Evolutionary conservation across 2,113 vertebrate species (phyloP), one percentile per base, ranked within the genome.

Genomic region (Benitochromis conjunctus): DNA sequence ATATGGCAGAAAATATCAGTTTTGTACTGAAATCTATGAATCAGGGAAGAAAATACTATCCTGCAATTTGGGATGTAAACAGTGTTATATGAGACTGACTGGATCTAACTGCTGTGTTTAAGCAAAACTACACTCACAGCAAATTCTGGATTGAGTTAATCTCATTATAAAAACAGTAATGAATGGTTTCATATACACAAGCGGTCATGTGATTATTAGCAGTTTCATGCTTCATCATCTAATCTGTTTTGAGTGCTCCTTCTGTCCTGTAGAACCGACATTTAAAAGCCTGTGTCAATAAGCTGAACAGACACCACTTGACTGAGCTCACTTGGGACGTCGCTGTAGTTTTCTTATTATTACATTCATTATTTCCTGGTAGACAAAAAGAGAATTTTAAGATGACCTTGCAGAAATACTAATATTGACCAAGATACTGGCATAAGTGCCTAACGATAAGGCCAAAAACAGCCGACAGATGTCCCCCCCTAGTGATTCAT

Each of bases 171-270:
- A 74, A 57, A 41, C 38, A 58, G 26, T 58, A 84, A 86, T 85
- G 24, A 86, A 89, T 91, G 41, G 26, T 51, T 92, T 90, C 34
- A 88, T 83, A 31, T 80, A 26, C 71, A 48, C 31, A 38, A 88
- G 84, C 60, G 19, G 71, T 71, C 55, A 77, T 51, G 74, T 62
- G 48, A 83, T 86, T 86, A 53, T 78, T 62, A 84, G 87, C 48
- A 60, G 12, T 7, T 55, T 88, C 60, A 85, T 86, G 54, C 86
- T 38, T 88, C 69, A 85, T 78, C 56, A 18, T 53, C 9, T 84
- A 58, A 82, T 84, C 62, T 48, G 66, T 82, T 88, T 78, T 46
- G 51, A 31, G 78, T 21, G 53, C 19, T 76, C 48, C 56, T 87
- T 76, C 14, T 85, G 60, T 66, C 82, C 71, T 36, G 14, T 24